Evolutionary conservation across 1,140 invertebrate species (phyloP).

Genomic region (Colletes latitarsis): DNA sequence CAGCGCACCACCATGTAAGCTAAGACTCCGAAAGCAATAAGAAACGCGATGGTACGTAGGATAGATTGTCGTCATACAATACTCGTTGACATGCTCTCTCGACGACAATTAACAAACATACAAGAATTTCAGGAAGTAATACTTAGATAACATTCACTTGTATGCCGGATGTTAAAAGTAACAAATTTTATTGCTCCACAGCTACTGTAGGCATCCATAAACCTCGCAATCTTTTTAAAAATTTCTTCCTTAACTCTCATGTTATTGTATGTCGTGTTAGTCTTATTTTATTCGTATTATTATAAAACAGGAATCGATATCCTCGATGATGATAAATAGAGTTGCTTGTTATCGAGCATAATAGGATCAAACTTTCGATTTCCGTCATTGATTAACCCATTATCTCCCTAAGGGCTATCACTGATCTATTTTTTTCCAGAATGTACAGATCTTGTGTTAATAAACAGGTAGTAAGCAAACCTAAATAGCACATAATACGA

Average conservation of each 20-base stretch:
- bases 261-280: background rate
- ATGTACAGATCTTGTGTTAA: slow-evolving; percentile 74
- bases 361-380: slow-evolving; percentile 14
- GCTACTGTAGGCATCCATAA: slow-evolving; percentile 43
- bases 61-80: slow-evolving; percentile 54
- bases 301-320: background rate
- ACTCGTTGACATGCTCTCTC: slow-evolving; percentile 61
- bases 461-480: slow-evolving; percentile 72
- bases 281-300: background rate
- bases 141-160: slow-evolving; percentile 62
- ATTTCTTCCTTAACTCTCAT: slow-evolving; percentile 2
- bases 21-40: slow-evolving; percentile 66
- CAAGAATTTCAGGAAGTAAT: slow-evolving; percentile 69
- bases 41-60: slow-evolving; percentile 45
- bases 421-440: slow-evolving; percentile 56
- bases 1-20: slow-evolving; percentile 57
- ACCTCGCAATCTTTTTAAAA: background rate
- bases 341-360: background rate
- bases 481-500: slow-evolving; percentile 79
- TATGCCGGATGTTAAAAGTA: slow-evolving; percentile 68
- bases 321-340: slow-evolving; percentile 12
- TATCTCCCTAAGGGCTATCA: slow-evolving; percentile 35
- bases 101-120: slow-evolving; percentile 58
- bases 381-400: background rate
- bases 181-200: slow-evolving; percentile 72